Conservation (phyloP, 2,113 vertebrate species). For the Antechinus stuartii region DNA sequence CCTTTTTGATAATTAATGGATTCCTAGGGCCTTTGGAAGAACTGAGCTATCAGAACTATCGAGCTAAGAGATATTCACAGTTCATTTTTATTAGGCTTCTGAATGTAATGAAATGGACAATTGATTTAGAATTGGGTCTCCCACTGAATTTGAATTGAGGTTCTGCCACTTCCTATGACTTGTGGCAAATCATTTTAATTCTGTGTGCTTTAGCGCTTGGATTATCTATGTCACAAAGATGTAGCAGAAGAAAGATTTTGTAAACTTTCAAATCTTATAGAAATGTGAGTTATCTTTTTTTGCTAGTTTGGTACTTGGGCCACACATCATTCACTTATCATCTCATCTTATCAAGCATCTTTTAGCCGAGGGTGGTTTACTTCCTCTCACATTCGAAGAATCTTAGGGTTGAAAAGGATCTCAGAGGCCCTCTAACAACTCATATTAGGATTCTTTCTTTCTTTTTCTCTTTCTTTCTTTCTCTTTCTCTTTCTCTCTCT, state of each 20-base stretch:
- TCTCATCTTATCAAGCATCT: background rate
- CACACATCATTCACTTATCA: background rate
- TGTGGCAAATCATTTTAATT: background rate
- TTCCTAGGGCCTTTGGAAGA: background rate
- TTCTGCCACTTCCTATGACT: background rate
- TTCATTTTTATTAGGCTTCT: background rate
- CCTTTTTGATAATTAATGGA: background rate
- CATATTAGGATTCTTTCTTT: background rate
- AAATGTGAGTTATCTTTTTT: background rate
- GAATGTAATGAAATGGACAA: background rate
- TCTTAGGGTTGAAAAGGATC: background rate
- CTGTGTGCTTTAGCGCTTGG: background rate
- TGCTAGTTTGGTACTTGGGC: background rate
- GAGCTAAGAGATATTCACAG: background rate
- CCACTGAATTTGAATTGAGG: background rate
- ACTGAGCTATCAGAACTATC: background rate
- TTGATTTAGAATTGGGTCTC: background rate
- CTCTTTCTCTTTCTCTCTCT: too few species aligned
- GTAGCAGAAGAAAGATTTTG: background rate
- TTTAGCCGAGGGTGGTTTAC: background rate
- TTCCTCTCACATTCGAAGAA: background rate
- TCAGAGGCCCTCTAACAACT: background rate
- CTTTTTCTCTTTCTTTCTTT: background rate
- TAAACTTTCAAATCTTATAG: background rate
- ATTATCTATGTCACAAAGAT: background rate